These are phyloP conservation scores for Scortum barcoo DNA, from an alignment of 2,113 vertebrate genomes.

Conservation along the genomic window DNA sequence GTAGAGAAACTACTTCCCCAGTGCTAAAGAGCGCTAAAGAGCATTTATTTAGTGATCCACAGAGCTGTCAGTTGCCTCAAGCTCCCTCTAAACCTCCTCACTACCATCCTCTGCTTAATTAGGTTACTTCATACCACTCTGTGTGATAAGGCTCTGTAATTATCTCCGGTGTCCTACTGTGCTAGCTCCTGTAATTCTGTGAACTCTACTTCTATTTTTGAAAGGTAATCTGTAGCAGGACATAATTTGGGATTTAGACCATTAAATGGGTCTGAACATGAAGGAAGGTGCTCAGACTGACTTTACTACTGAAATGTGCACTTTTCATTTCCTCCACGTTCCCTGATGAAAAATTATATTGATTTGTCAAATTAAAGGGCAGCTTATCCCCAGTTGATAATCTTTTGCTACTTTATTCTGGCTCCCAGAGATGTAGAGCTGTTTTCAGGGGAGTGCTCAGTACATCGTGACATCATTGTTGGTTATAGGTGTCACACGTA, in stretches of 20 bases:
- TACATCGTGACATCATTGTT: not conserved
- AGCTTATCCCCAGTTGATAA: not conserved
- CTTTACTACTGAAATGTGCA: not conserved
- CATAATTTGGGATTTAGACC: slow-evolving; percentile 62
- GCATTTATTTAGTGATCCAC: slow-evolving; percentile 75
- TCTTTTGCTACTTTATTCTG: not conserved
- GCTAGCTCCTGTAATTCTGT: slow-evolving; percentile 72
- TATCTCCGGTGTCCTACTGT: slow-evolving; percentile 75
- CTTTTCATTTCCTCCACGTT: not conserved
- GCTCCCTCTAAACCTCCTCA: slow-evolving; percentile 66
- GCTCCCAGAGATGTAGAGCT: not conserved
- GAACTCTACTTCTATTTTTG: slow-evolving; percentile 59
- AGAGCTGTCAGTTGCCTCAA: slow-evolving; percentile 70
- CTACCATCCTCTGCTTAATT: slow-evolving; percentile 71
- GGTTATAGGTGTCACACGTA: not conserved
- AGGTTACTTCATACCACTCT: slow-evolving; percentile 76
- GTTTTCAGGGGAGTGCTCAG: not conserved
- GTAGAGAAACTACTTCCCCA: slow-evolving; percentile 52
- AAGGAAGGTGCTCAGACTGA: slow-evolving; percentile 18
- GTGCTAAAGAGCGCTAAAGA: slow-evolving; percentile 75
- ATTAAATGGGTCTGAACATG: slow-evolving; percentile 45
- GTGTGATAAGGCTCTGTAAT: slow-evolving; percentile 77
- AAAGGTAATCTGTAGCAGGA: slow-evolving; percentile 41
- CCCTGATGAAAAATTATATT: not conserved
- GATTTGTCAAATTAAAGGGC: not conserved